These are phyloP conservation scores for Lucilia sericata DNA, from an alignment of 1,140 invertebrate genomes.

Conservation along the genomic window DNA sequence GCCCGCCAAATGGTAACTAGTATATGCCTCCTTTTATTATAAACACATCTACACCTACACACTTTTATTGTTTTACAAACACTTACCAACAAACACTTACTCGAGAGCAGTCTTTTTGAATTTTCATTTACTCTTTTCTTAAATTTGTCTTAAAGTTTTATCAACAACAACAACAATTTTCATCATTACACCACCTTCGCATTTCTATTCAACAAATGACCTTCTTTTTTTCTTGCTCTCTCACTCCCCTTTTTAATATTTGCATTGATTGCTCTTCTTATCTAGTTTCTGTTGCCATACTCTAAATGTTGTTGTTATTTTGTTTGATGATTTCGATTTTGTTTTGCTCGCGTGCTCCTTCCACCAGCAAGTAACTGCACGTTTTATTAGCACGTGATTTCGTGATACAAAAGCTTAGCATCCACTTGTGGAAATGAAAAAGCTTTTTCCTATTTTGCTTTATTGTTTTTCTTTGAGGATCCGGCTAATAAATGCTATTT, in stretches of 20 bases:
- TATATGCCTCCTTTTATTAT: neutral
- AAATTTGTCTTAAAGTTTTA: neutral
- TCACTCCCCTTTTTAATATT: neutral
- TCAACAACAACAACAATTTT: neutral
- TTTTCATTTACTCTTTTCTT: neutral
- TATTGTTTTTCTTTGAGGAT: neutral
- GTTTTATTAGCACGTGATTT: constrained; percentile 28
- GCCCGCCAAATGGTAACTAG: neutral
- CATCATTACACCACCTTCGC: neutral
- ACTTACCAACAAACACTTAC: neutral
- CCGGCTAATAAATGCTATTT: constrained; percentile 13
- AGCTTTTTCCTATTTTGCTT: neutral
- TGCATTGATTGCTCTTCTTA: neutral
- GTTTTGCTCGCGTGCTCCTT: constrained; percentile 27
- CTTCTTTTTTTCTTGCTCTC: neutral
- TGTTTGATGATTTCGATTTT: neutral
- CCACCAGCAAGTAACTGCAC: constrained; percentile 17
- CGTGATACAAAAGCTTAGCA: neutral
- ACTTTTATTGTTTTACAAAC: neutral
- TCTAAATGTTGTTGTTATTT: too few species aligned
- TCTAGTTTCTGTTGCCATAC: neutral
- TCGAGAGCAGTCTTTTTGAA: neutral
- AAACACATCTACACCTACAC: neutral
- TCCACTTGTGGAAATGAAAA: constrained; percentile 7
- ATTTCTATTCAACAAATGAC: constrained; percentile 2